Percentiles rank a stretch among this genome's conserved stretches.
Conservation (phyloP, 2,888 invertebrate species). For the Hemistola chrysoprasaria region DNA sequence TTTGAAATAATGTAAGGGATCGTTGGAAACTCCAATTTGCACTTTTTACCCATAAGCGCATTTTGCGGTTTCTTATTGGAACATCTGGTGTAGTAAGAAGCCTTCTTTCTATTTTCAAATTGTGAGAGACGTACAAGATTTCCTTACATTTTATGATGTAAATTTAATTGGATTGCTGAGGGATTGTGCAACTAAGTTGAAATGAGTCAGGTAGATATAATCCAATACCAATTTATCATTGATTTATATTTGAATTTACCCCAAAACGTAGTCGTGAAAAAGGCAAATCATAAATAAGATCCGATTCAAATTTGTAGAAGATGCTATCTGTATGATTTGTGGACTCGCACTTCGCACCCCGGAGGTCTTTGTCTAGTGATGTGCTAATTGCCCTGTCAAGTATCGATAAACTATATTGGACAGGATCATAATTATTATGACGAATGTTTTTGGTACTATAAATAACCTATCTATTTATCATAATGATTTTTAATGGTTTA, state of each 20-base stretch:
- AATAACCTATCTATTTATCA: too few relatives aligned
- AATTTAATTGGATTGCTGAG: too few relatives aligned
- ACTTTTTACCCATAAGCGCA: conserved; percentile 33
- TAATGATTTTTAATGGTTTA: too few relatives aligned
- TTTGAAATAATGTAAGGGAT: conserved; percentile 65
- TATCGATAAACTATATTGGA: conserved; percentile 53
- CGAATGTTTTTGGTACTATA: too few relatives aligned
- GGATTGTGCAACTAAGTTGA: conserved; percentile 57
- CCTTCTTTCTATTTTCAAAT: too few relatives aligned
- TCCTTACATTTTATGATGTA: too few relatives aligned
- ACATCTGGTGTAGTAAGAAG: too few relatives aligned
- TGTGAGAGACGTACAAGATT: too few relatives aligned
- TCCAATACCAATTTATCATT: conserved; percentile 74
- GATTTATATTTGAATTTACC: conserved; percentile 78
- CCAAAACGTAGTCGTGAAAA: conserved; percentile 80
- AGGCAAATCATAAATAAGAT: conserved; percentile 83
- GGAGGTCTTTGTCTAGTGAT: conserved; percentile 77
- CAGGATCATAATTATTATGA: too few relatives aligned
- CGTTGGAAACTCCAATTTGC: conserved; percentile 57
- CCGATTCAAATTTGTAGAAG: conserved; percentile 83
- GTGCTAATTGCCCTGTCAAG: conserved; percentile 70
- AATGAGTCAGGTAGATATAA: conserved; percentile 54
- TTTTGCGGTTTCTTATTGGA: conserved; percentile 39
- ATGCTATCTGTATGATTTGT: conserved; percentile 82
- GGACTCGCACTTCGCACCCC: conserved; percentile 79